Evolutionary conservation across 2,113 vertebrate genomes (phyloP), one percentile per base, ranked within the genome.

Genomic region (Oophaga pumilio): DNA sequence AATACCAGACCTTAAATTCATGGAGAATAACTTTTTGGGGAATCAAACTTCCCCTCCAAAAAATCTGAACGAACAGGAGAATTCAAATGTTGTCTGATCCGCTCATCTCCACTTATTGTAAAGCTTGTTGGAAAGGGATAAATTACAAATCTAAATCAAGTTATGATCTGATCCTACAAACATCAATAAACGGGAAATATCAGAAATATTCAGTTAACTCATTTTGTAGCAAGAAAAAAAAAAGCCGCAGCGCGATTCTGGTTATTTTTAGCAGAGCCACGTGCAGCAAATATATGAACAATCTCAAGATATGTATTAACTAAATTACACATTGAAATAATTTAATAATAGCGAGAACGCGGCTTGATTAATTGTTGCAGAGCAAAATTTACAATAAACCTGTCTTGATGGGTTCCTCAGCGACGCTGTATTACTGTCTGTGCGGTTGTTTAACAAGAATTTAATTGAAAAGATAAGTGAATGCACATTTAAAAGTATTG

Each of bases 381-480:
- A 95, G 94, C 95, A 95, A 95, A 95, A 96, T 96, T 95, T 95
- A 95, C 94, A 95, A 95, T 95, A 95, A 95, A 95, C 96, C 94
- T 95, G 94, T 95, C 95, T 95, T 94, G 95, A 96, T 96, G 95
- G 95, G 93, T 95, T 94, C 94, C 94, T 94, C 95, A 93, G 94
- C 95, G 94, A 95, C 94, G 94, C 93, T 71, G 94, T 93, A 95
- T 96, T 96, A 95, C 94, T 94, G 95, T 95, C 95, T 96, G 94
- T 95, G 94, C 94, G 93, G 95, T 96, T 95, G 95, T 95, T 96
- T 96, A 96, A 96, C 95, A 96, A 95, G 95, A 95, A 96, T 96
- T 96, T 96, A 96, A 96, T 96, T 96, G 95, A 95, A 96, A 95
- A 96, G 95, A 96, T 96, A 96, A 96, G 95, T 96, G 95, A 96